Percentiles rank a stretch among this genome's conserved stretches.
These are phyloP conservation scores for Antennarius maculatus DNA, from an alignment of 2,797 vertebrate genomes.

Conservation along the genomic window DNA sequence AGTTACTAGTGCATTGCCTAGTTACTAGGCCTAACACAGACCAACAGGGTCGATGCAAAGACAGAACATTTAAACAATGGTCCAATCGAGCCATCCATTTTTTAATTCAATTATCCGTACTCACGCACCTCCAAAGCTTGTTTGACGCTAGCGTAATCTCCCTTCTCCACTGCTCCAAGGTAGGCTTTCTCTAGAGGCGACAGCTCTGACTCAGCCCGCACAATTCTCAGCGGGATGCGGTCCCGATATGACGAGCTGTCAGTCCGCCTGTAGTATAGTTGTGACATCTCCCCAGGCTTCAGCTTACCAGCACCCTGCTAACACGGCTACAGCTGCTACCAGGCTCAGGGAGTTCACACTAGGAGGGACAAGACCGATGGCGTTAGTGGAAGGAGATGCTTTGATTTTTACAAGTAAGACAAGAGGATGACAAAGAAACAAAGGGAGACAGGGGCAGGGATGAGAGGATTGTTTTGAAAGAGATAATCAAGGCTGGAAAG, in stretches of 20 bases:
- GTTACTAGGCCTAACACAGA: no score
- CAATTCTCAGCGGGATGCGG: conserved; percentile 96
- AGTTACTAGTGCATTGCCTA: no score
- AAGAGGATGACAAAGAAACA: no score
- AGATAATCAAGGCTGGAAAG: background rate
- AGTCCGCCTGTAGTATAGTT: conserved; percentile 94
- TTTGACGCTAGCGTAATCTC: conserved; percentile 95
- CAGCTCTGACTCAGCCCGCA: conserved; percentile 95
- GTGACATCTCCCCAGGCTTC: conserved; percentile 87
- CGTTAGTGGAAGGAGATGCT: conserved; percentile 11
- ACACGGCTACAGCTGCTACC: conserved; percentile 64
- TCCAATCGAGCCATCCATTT: conserved; percentile 16
- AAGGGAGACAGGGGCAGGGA: background rate
- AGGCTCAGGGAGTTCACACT: conserved; percentile 48
- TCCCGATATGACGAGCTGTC: conserved; percentile 92
- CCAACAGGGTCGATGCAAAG: no score
- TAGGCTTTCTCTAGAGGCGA: conserved; percentile 94
- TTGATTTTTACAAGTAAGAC: background rate
- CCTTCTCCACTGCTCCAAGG: conserved; percentile 94
- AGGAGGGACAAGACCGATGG: conserved; percentile 21
- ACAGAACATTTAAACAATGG: background rate
- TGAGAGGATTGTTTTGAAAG: background rate
- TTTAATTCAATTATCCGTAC: conserved; percentile 7
- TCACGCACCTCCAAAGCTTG: conserved; percentile 86
- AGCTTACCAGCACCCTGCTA: conserved; percentile 54